Conservation (phyloP, 30 jellyfish, hydroid and myxozoan species). For the Hydra vulgaris region DNA sequence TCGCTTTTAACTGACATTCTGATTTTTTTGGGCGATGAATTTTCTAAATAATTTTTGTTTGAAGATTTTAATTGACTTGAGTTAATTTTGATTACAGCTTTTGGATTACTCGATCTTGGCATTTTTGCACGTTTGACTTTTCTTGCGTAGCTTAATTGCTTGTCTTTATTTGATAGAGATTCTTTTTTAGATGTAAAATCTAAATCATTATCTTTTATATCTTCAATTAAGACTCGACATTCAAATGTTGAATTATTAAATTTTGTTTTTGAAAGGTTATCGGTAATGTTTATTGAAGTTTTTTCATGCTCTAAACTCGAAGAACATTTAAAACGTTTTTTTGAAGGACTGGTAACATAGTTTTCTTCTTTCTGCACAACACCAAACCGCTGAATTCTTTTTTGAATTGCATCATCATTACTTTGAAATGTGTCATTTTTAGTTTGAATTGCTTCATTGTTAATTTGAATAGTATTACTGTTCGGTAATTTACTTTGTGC, state of each 20-base stretch:
- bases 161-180: not conserved
- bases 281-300: not conserved
- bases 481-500: too few relatives aligned
- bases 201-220: not conserved
- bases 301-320: not conserved
- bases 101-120: not conserved
- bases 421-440: not conserved
- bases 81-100: not conserved
- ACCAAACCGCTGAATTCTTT: conserved; percentile 1
- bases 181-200: not conserved
- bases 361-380: not conserved
- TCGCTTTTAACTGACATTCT: too few relatives aligned
- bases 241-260: not conserved
- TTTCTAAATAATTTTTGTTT: too few relatives aligned
- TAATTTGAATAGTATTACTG: too few relatives aligned
- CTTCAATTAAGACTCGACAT: not conserved
- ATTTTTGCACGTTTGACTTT: not conserved
- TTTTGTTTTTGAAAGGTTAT: not conserved
- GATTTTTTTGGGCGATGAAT: too few relatives aligned
- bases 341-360: not conserved
- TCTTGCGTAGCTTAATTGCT: not conserved
- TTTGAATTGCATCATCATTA: not conserved
- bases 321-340: not conserved
- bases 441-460: too few relatives aligned
- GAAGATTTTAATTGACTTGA: not conserved